Percentiles rank a stretch among this genome's conserved stretches.
Evolutionary conservation across 2,888 invertebrate genomes (phyloP).

Genomic region (Julus scandinavius): DNA sequence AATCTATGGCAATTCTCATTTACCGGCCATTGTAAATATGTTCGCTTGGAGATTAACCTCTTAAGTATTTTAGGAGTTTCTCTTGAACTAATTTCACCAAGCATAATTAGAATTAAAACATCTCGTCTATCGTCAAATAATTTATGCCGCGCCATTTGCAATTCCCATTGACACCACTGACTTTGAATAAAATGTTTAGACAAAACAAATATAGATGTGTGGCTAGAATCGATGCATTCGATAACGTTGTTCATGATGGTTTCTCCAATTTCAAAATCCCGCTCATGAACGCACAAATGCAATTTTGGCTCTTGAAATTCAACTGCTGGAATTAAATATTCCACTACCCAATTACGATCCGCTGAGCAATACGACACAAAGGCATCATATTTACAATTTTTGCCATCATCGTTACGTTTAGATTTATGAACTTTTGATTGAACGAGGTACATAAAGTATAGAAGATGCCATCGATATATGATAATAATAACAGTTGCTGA

Average conservation of each 20-base stretch:
- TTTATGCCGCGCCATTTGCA: slow-evolving; percentile 73
- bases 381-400: not conserved
- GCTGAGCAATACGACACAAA: slow-evolving; percentile 55
- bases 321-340: slow-evolving; percentile 52
- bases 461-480: too few relatives aligned
- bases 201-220: slow-evolving; percentile 74
- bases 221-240: slow-evolving; percentile 73
- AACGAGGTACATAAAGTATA: too few relatives aligned
- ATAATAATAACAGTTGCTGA: too few relatives aligned
- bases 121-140: too few relatives aligned
- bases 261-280: slow-evolving; percentile 75
- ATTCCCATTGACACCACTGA: slow-evolving; percentile 79
- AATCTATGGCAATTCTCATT: too few relatives aligned
- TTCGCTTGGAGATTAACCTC: too few relatives aligned
- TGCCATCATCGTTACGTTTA: too few relatives aligned
- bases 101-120: too few relatives aligned
- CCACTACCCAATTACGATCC: slow-evolving; percentile 54
- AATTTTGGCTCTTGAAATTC: slow-evolving; percentile 26
- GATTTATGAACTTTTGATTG: too few relatives aligned
- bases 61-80: too few relatives aligned
- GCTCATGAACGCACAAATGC: slow-evolving; percentile 75
- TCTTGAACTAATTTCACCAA: too few relatives aligned
- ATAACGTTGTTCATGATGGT: slow-evolving; percentile 76
- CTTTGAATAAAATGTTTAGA: slow-evolving; percentile 77
- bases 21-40: too few relatives aligned